phyloP scores from a whole-genome alignment of 1,140 invertebrate genomes.

The Chironomus tepperi region DNA sequence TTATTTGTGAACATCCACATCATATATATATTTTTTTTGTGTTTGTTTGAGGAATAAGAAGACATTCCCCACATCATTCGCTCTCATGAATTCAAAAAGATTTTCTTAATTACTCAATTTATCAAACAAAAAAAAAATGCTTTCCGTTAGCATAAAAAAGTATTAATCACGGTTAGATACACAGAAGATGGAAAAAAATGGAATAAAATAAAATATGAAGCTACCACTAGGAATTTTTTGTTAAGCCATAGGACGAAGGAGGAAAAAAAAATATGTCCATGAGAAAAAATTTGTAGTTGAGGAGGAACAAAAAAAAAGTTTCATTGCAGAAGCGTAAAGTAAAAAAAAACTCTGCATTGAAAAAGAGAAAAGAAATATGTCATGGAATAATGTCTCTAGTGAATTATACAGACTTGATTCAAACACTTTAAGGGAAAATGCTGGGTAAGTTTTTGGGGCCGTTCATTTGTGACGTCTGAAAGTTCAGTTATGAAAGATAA shows the following conservation, averaged over 20 bases:
- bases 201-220: background rate
- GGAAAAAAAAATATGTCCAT: background rate
- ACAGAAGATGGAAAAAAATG: background rate
- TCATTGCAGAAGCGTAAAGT: background rate
- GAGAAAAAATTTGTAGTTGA: background rate
- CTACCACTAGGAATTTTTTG: background rate
- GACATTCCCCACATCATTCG: background rate
- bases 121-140: conserved; percentile 9
- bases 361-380: conserved; percentile 3
- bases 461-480: background rate
- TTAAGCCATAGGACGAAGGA: background rate
- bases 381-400: conserved; percentile 22
- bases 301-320: background rate
- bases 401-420: conserved; percentile 16
- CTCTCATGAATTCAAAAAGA: background rate
- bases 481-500: too few relatives aligned
- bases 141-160: conserved; percentile 16
- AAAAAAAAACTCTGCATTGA: conserved; percentile 14
- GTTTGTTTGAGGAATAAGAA: background rate
- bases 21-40: background rate
- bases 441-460: background rate
- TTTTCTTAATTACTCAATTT: conserved; percentile 20
- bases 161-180: background rate
- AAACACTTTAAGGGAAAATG: conserved; percentile 12
- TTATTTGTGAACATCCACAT: background rate